A percentile compares a stretch with the other conserved stretches of the same genome.
Conservation (phyloP, 1,140 invertebrate genomes). For the Brachionus koreanus region DNA sequence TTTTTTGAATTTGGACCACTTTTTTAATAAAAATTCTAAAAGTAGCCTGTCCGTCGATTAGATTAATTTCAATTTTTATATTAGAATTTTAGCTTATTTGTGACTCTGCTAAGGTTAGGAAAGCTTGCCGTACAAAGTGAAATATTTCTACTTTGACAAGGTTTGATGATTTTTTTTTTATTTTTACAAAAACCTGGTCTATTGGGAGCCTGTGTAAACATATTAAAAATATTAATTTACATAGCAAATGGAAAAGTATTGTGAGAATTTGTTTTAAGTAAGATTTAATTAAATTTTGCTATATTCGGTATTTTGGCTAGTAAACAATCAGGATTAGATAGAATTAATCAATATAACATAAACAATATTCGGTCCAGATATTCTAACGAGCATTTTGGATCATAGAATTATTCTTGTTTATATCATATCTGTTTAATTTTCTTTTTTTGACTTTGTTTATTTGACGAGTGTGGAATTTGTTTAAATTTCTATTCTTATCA, state of each 20-base stretch:
- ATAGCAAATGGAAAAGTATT: not conserved
- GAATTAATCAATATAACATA: not conserved
- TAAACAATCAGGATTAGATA: not conserved
- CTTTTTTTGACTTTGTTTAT: not conserved
- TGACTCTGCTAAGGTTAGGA: not conserved
- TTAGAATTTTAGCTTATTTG: not conserved
- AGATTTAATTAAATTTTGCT: not conserved
- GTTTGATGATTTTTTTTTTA: not conserved
- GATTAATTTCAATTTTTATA: not conserved
- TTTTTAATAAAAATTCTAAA: not conserved
- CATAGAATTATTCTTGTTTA: not conserved
- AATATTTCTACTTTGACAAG: not conserved
- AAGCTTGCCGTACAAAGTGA: not conserved
- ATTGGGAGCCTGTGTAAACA: not conserved
- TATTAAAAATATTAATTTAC: not conserved
- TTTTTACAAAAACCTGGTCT: not conserved
- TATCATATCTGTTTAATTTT: not conserved
- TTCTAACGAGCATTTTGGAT: not conserved
- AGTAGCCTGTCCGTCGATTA: not conserved
- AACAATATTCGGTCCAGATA: not conserved
- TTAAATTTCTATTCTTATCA: not conserved
- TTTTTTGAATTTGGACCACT: not conserved
- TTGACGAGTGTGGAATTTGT: not conserved
- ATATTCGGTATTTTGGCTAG: not conserved
- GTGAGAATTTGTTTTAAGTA: not conserved